phyloP scores from a whole-genome alignment of 2,113 vertebrate species.

The Desmodus rotundus region DNA sequence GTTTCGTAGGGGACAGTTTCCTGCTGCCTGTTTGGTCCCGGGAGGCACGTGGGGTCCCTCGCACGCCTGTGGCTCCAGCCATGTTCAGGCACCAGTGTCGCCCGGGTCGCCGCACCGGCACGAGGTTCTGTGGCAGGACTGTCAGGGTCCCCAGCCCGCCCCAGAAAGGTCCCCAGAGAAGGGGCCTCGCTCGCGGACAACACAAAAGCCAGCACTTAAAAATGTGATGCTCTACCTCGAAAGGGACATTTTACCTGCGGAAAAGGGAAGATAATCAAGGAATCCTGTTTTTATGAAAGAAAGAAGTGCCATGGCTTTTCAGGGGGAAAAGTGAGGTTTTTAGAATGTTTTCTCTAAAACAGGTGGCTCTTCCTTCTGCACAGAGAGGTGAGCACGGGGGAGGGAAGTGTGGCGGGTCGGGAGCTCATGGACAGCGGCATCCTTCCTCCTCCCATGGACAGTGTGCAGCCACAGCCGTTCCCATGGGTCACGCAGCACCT shows the following conservation, averaged over 20 bases:
- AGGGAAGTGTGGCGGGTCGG: too few species aligned
- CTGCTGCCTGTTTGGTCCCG: not conserved
- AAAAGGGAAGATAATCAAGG: slow-evolving; percentile 45
- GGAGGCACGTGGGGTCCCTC: accelerated
- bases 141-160: slow-evolving; percentile 28
- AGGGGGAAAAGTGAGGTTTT: not conserved
- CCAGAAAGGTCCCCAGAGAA: not conserved
- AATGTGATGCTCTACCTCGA: slow-evolving; percentile 40
- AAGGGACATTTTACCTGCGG: slow-evolving; percentile 26
- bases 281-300: slow-evolving; percentile 49
- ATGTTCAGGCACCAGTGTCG: accelerated
- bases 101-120: accelerated
- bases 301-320: not conserved
- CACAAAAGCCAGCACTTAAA: slow-evolving; percentile 63
- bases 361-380: not conserved
- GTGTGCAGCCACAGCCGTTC: too few species aligned
- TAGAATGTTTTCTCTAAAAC: not conserved
- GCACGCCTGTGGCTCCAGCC: accelerated
- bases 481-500: too few species aligned
- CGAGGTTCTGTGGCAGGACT: not conserved
- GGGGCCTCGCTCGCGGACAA: slow-evolving; percentile 3
- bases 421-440: too few species aligned
- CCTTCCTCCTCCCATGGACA: too few species aligned
- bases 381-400: not conserved
- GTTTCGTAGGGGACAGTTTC: not conserved